Percentiles rank a stretch among this genome's conserved stretches.
phyloP scores from a whole-genome alignment of 2,888 invertebrate genomes.

The Netelia inedita region DNA sequence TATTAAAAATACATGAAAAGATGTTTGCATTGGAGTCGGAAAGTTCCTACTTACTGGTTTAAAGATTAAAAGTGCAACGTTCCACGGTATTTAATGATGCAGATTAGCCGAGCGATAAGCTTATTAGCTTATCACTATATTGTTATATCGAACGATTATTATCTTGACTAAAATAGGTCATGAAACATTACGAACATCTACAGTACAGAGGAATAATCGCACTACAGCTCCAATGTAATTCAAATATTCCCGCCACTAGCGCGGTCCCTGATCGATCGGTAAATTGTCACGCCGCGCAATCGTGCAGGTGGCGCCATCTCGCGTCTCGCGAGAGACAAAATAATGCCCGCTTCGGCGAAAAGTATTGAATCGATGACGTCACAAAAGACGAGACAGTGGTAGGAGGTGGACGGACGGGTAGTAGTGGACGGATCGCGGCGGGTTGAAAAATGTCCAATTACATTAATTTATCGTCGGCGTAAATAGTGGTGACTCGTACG shows the following conservation, averaged over 20 bases:
- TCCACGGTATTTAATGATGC: too few relatives aligned
- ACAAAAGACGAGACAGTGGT: constrained; percentile 83
- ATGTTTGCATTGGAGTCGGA: too few relatives aligned
- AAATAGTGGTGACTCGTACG: constrained; percentile 74
- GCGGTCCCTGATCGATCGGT: constrained; percentile 43
- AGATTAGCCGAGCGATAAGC: too few relatives aligned
- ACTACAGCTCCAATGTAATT: constrained; percentile 22
- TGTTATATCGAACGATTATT: too few relatives aligned
- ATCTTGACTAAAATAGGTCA: too few relatives aligned
- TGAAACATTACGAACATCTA: too few relatives aligned
- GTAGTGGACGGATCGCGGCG: constrained; percentile 70
- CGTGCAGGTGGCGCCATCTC: constrained; percentile 65
- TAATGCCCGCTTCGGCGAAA: constrained; percentile 76
- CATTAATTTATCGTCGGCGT: constrained; percentile 79
- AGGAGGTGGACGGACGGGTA: constrained; percentile 77
- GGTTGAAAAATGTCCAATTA: constrained; percentile 83
- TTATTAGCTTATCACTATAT: too few relatives aligned
- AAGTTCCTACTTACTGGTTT: too few relatives aligned
- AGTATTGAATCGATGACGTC: constrained; percentile 85
- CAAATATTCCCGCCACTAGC: constrained; percentile 59
- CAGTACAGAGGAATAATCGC: too few relatives aligned
- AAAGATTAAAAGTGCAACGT: too few relatives aligned
- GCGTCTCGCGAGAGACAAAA: constrained; percentile 44
- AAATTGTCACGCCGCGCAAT: constrained; percentile 29
- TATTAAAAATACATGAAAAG: too few relatives aligned